phyloP scores from a whole-genome alignment of 1,140 invertebrate species.

The Leptinotarsa defecta region DNA sequence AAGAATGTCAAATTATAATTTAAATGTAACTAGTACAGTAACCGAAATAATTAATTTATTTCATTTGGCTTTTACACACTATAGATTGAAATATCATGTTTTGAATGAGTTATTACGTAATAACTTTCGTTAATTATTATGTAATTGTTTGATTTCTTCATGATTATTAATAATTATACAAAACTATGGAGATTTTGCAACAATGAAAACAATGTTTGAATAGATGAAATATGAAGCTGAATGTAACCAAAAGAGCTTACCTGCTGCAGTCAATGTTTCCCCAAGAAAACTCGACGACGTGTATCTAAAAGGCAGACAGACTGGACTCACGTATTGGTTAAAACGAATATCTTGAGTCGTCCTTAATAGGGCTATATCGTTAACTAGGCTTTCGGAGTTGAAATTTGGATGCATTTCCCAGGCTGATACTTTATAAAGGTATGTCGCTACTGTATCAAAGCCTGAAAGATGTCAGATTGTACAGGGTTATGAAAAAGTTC shows the following conservation, averaged over 20 bases:
- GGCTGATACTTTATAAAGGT: background rate
- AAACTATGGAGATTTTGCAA: too few relatives aligned
- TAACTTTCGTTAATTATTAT: too few relatives aligned
- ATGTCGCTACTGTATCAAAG: background rate
- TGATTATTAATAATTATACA: too few relatives aligned
- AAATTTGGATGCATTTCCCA: constrained; percentile 6
- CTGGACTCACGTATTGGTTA: constrained; percentile 5
- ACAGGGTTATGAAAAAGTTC: too few relatives aligned
- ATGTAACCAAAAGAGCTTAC: constrained; percentile 3
- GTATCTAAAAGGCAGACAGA: constrained; percentile 23
- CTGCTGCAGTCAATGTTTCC: constrained; percentile 5
- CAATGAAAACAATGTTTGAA: too few relatives aligned
- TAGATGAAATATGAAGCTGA: background rate
- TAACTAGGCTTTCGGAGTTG: constrained; percentile 1
- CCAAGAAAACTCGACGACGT: background rate
- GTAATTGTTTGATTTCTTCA: too few relatives aligned
- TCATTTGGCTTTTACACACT: too few relatives aligned
- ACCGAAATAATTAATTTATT: too few relatives aligned
- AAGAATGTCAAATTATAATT: too few relatives aligned
- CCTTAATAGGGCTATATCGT: constrained; percentile 14
- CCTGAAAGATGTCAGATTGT: constrained; percentile 18
- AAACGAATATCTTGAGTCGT: background rate
- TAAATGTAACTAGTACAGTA: too few relatives aligned
- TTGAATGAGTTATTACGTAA: too few relatives aligned
- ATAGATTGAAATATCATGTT: too few relatives aligned